Base-by-base conservation (phyloP, 2,797 vertebrate genomes). In the Columba guinea region DNA sequence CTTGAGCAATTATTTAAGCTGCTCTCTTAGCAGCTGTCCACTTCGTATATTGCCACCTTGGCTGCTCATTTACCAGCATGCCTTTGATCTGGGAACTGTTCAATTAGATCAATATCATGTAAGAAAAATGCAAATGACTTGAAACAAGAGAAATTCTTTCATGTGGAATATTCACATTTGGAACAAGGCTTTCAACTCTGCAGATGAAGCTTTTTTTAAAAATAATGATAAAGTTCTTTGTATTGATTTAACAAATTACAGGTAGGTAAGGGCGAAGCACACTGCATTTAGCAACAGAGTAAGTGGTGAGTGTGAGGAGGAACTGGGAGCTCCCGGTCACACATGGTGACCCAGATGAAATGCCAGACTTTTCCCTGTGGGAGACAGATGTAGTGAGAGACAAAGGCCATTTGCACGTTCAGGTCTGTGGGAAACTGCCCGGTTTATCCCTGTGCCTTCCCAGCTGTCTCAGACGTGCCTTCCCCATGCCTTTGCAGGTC, bases 1-100 rank as follows among this genome's bases (percentile, higher is more conserved):
- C 90, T 92, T 67, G 91, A 94, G 92, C 94, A 94, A 91, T 97
- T 95, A 96, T 97, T 97, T 95, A 96, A 93, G 74, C 82, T 78
- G 48, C 52, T 95, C 49, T 93, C 87, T 95, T 97, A 96, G 84
- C 96, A 93, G 90, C 87, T 88, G 88, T 91, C 91, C 92, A 91
- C 87, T 95, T 94, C 30, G 7, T 80, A 63, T 82, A 70, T 86
- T 93, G 94, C 94, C 90, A 95, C 92, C 95, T 95, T 89, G 88
- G 69, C 89, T 91, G 90, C 91, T 95, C 87, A 63, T 93, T 95
- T 96, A 90, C 84, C 83, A 55, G 56, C 10, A 1, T 35, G 60
- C 87, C 84, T 97, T 97, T 97, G 95, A 97, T 97, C 93, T 85
- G 48, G 77, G 75, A 93, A 63, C 85, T 91, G 73, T 82, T 97